Evolutionary conservation across 2,113 vertebrate species (phyloP), one percentile per base, ranked within the genome.

Genomic region (Epinephelus moara): DNA sequence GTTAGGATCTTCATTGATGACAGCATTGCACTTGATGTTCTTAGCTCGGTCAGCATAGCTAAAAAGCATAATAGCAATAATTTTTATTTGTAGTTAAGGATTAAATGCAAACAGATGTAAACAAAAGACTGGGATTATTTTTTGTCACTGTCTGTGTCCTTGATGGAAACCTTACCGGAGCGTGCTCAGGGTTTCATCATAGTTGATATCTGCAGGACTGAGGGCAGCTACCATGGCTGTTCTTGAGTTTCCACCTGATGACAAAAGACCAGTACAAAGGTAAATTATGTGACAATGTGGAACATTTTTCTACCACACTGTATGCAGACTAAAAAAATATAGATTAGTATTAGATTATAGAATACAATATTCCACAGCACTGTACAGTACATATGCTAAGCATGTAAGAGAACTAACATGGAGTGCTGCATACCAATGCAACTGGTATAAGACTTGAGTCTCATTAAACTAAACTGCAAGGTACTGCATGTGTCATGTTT

Each of bases 171-270:
- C 75, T 59, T 96, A 99, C 98, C 98, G 97, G 86, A 99, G 96
- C 52, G 98, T 99, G 95, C 98, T 99, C 85, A 99, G 93, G n/a
- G 98, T 99, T 95, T 99, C 98, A 89, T 99, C 98, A 0, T 99
- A 99, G 95, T 99, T 99, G 81, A 99, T 99, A 76, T 99, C 98
- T 84, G 98, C 98, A 3, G 98, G 98, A 94, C 98, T 99, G 94
- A 99, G 95, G 67, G 98, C 98, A 87, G 98, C 98, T 25, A 99
- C 98, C 98, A 99, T 99, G 0, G 98, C 98, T 49, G 98, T 99
- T 88, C 98, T 96, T 40, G 98, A 99, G 93, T 99, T 99, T 76
- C 98, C 98, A 87, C 95, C 95, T 96, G 77, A 78, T 23, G 45
- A 63, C 9, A 75, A 61, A 30, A 69, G 8, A 77, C 49, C 5